Base-by-base conservation (phyloP, 2,888 invertebrate genomes). In the Lingula anatina region DNA sequence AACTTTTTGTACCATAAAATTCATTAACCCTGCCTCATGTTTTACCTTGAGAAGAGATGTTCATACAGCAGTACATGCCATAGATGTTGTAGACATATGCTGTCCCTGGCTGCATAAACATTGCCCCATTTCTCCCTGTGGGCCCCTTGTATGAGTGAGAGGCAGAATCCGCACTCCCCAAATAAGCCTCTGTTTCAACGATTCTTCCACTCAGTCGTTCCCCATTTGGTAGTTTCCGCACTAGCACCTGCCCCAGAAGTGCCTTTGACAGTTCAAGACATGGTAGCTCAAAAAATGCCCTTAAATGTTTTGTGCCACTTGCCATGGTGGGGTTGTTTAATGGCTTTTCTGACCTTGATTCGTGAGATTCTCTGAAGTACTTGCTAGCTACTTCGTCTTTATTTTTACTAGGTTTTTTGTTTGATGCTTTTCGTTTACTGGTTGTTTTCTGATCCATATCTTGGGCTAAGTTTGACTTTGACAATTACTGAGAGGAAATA, bases 31-130 rank as follows among this genome's bases (percentile, higher is more conserved):
- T 12, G 15, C 9, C 15, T 9, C 9, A 15, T 12, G 15, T 31
- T 31, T 54, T 53, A 83, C 84, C 84, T 76, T 76, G 71, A 60
- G 84, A 83, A 27, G 86, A 86, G 53, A 88, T 84, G 70, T 88
- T 88, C 64, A 87, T 82, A 66, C 86, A 86, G 63, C 83, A 80
- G 64, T 87, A 86, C 83, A 86, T 85, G 56, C 87, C 87, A 68
- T 87, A 87, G 1, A 86, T 86, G 61, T 84, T 78, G 62, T 87
- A 87, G 3, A 88, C 84, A 70, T 84, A 87, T 25, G 82, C 79
- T 9, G 87, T 87, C 18, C 87, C 87, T 21, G 85, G 83, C 46
- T 78, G 71, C 85, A 86, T 86, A 64, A 83, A 88, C 85, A 87
- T 86, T 1, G 87, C 84, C 61, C 82, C 80, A 67, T 84, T 86